Evolutionary conservation across 2,113 vertebrate species (phyloP), one percentile per base, ranked within the genome.

Genomic region (Propithecus coquereli): DNA sequence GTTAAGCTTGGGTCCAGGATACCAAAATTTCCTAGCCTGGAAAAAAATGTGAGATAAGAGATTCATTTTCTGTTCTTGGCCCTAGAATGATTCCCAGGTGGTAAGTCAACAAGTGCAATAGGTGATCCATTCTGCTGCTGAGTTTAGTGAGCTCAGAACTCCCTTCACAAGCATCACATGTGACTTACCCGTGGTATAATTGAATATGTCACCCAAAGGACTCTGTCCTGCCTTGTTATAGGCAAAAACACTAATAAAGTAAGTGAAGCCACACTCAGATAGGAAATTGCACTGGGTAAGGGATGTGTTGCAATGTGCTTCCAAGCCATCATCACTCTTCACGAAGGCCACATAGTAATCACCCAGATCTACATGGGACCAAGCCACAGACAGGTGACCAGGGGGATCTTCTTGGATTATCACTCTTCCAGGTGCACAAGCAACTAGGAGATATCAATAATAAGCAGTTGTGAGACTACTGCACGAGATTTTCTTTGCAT

Each of bases 181-280:
- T 3, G 54, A 97, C 99, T 97, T 97, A 99, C 99, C 98, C 96
- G 99, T 99, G 68, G 99, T 99, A 94, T 99, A 99, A 98, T 99
- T 99, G 96, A 99, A 98, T 87, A 99, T 95, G 0, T 98, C 97
- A 6, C 99, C 98, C 71, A 97, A 93, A 79, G 98, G 99, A 96
- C 99, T 99, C 97, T 99, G 98, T 23, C 99, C 99, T 0, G 99
- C 99, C 70, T 96, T 96, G 98, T 99, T 99, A 97, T 99, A 99
- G 84, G 99, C 99, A 89, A 99, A 99, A 91, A 99, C 99, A 40
- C 98, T 99, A 45, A 99, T 98, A 70, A 99, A 99, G 89, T 99
- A 99, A 18, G 99, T 99, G 98, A 99, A 99, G 92, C 99, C 99
- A 59, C 99, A 99, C 87, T 98, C 97, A 1, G 99, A 99, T 83